Base-by-base conservation (phyloP, 2,113 vertebrate species). In the Turnix velox region DNA sequence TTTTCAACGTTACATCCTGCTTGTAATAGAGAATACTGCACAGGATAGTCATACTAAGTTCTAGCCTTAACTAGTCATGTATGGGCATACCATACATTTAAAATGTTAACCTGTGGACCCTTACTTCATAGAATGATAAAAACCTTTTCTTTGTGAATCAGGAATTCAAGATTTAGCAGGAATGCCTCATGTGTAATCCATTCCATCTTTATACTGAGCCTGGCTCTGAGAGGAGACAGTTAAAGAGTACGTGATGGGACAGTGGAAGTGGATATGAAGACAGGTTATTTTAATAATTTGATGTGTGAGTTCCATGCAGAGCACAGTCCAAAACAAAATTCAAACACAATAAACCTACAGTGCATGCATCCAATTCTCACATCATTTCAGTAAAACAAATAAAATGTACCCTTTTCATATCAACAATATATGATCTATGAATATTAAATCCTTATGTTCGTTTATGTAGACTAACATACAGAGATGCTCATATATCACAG, bases 81-180 rank as follows among this genome's bases (percentile, higher is more conserved):
- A 61, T 3, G 57, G 19, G 19, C 0, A 1, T 40, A 28, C 8
- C 20, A 51, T n/a, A 75, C 22, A 84, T 18, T 28, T 18, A 84
- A 61, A 82, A 87, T 39, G 49, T 7, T 87, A 30, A 87, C 59
- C 84, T 92, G 94, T 92, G 88, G 93, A 94, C 94, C 61, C 30
- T 37, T 65, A 24, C 25, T 88, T 87, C 45, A 40, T 37, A 67
- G 37, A 90, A 77, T 61, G 6, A 55, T 39, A 46, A 55, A 82
- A 84, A 13, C 9, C 12, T 86, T 90, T 92, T 75, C 87, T 90
- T 90, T 95, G 85, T 91, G 91, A 94, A 88, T 84, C 61, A 94
- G 82, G n/a, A 96, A 86, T 67, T 63, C 30, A 43, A 51, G 37
- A 73, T 55, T 69, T 73, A 59, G 27, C 42, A 78, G 45, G 37